These are phyloP conservation scores for Netelia melanura DNA, from an alignment of 2,888 invertebrate genomes.

Conservation along the genomic window DNA sequence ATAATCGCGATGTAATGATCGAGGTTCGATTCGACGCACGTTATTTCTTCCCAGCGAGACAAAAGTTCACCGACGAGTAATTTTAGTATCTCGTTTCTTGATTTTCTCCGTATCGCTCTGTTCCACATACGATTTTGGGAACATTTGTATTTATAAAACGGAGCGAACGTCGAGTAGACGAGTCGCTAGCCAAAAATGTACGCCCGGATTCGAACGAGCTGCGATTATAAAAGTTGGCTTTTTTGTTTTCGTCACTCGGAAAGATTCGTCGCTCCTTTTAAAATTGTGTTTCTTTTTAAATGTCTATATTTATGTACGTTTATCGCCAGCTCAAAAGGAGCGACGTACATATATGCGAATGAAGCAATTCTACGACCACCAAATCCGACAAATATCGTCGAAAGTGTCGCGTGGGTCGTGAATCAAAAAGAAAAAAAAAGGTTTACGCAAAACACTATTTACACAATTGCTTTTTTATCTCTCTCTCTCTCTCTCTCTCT, in stretches of 20 bases:
- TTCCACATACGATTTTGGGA: slow-evolving; percentile 49
- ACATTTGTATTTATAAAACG: slow-evolving; percentile 54
- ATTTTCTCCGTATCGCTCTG: slow-evolving; percentile 20
- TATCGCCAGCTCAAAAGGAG: no score
- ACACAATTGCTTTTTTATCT: neutral
- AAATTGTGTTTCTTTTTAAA: neutral
- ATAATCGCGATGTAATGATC: neutral
- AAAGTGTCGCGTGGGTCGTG: slow-evolving; percentile 25
- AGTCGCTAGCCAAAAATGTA: slow-evolving; percentile 52
- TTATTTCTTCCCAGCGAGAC: neutral
- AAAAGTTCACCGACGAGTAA: neutral
- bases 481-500: neutral
- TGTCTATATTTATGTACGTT: neutral
- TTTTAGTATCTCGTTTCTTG: slow-evolving; percentile 33
- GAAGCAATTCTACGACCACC: neutral
- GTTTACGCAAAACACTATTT: no score
- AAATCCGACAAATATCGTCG: slow-evolving; percentile 17
- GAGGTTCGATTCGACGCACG: neutral
- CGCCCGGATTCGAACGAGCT: slow-evolving; percentile 25
- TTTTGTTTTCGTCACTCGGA: slow-evolving; percentile 6
- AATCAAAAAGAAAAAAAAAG: slow-evolving; percentile 13
- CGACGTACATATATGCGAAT: neutral
- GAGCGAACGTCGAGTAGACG: slow-evolving; percentile 33
- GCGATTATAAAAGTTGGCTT: slow-evolving; percentile 26
- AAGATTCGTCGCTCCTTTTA: slow-evolving; percentile 31